Conservation (phyloP, 1,140 invertebrate species). For the Brachionus rotundiformis region DNA sequence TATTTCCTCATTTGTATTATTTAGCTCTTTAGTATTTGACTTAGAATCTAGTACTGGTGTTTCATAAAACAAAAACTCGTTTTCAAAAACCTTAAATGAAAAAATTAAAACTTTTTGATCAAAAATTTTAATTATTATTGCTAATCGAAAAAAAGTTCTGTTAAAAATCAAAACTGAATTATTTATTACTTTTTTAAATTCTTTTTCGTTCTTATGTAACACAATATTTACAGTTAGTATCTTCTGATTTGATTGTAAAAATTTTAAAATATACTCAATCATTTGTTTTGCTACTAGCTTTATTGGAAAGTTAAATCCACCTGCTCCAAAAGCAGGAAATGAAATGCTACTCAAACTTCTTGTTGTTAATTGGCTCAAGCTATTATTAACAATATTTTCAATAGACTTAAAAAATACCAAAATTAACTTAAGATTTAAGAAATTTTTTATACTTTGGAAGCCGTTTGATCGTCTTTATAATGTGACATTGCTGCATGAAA, state of each 20-base stretch:
- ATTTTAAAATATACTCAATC: background rate
- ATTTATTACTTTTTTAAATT: slow-evolving; percentile 9
- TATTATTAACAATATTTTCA: background rate
- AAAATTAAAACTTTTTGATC: background rate
- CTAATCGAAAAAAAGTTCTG: background rate
- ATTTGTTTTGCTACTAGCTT: background rate
- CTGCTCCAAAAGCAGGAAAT: background rate
- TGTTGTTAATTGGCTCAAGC: background rate
- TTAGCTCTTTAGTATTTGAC: background rate
- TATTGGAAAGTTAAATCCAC: slow-evolving; percentile 16
- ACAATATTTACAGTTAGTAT: background rate
- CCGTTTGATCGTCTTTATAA: background rate
- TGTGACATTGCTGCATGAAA: background rate
- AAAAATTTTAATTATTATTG: background rate
- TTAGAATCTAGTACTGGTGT: background rate
- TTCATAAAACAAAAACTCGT: background rate
- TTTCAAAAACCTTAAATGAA: background rate
- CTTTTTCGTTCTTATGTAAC: background rate
- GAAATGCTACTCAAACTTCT: background rate
- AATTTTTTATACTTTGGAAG: background rate
- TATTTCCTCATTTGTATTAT: background rate
- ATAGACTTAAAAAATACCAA: background rate
- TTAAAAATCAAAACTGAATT: background rate
- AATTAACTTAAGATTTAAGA: no score
- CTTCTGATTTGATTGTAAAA: background rate